These are phyloP conservation scores for Epinephelus cyanopodus DNA, from an alignment of 2,113 vertebrate genomes.

Conservation along the genomic window DNA sequence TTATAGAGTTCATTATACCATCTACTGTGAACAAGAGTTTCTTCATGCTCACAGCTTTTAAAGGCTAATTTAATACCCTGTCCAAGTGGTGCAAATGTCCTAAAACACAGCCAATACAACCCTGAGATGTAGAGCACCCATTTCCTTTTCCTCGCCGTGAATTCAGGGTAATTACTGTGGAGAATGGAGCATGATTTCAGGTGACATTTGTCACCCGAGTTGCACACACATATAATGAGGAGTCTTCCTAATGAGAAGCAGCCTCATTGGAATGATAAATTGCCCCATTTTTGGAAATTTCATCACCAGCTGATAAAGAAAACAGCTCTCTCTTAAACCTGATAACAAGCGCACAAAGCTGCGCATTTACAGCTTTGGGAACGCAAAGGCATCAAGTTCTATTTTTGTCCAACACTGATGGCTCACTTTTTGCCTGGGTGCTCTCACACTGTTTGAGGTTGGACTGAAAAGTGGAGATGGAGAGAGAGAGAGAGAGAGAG, in stretches of 20 bases:
- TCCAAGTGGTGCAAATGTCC: not conserved
- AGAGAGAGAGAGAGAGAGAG: conserved; percentile 22
- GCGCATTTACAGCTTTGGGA: conserved; percentile 42
- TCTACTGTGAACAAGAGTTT: not conserved
- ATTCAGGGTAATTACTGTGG: conserved; percentile 43
- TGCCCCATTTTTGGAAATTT: conserved; percentile 18
- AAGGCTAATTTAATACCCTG: not conserved
- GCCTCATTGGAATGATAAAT: conserved; percentile 29
- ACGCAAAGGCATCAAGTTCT: conserved; percentile 51
- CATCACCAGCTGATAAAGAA: conserved; percentile 28
- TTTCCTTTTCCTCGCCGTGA: not conserved
- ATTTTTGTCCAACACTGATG: conserved; percentile 55
- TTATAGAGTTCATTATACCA: not conserved
- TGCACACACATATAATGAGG: conserved; percentile 36
- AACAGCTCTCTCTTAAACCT: conserved; percentile 6
- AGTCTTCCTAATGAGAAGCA: conserved; percentile 35
- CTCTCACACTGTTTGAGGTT: conserved; percentile 35
- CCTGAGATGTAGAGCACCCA: not conserved
- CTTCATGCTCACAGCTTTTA: not conserved
- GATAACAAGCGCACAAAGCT: conserved; percentile 33
- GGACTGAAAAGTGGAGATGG: conserved; percentile 24
- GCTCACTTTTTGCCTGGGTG: conserved; percentile 51
- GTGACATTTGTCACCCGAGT: conserved; percentile 36
- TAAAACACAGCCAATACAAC: conserved; percentile 1
- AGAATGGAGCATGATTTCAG: conserved; percentile 41